Conservation (phyloP, 2,113 vertebrate genomes). For the Vanacampus margaritifer region DNA sequence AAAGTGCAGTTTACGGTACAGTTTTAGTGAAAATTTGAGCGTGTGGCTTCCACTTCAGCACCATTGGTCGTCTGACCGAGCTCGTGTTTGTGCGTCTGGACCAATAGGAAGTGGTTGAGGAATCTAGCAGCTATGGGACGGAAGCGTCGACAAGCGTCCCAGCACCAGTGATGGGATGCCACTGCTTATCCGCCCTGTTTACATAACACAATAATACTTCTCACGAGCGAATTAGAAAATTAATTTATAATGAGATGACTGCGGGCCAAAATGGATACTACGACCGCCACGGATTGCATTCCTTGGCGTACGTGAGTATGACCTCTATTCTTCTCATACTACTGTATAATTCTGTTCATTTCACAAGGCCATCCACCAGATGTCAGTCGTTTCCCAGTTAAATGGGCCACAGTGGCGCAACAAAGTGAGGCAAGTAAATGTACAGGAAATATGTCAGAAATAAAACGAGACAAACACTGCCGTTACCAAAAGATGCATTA, state of each 20-base stretch:
- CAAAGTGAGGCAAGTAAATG: background rate
- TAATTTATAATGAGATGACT: background rate
- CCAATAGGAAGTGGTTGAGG: constrained; percentile 40
- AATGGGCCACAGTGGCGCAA: background rate
- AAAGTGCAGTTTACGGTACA: background rate
- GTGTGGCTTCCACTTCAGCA: background rate
- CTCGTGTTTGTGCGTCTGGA: constrained; percentile 8
- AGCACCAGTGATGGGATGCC: background rate
- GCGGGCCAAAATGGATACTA: background rate
- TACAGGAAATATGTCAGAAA: background rate
- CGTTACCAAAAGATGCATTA: too few species aligned
- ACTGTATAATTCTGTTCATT: background rate
- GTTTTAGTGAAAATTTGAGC: background rate
- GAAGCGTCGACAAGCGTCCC: constrained; percentile 17
- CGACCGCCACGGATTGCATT: background rate
- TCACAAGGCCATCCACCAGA: background rate
- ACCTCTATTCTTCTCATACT: background rate
- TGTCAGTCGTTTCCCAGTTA: background rate
- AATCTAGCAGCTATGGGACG: constrained; percentile 21
- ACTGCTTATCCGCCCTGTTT: background rate
- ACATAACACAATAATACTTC: background rate
- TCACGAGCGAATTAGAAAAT: background rate
- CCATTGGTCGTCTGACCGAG: constrained; percentile 15
- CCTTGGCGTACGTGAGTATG: constrained; percentile 28
- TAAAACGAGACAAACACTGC: too few species aligned